Evolutionary conservation across 2,888 invertebrate species (phyloP).

Genomic region (Hanleya hanleyi): DNA sequence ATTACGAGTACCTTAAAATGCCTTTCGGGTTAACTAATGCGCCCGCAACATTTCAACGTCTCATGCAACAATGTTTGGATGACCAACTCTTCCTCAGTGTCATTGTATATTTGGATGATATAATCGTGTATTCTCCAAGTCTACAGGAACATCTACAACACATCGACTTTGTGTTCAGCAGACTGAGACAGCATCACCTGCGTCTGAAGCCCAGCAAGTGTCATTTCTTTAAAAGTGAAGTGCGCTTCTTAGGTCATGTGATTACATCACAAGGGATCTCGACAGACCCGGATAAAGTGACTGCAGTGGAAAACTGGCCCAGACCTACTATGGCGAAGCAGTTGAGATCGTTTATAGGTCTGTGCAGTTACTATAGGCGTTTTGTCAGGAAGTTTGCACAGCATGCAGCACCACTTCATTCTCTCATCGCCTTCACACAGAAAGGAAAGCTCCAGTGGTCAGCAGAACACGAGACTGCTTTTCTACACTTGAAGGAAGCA

Average conservation of each 20-base stretch:
- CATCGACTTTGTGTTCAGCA: constrained; percentile 23
- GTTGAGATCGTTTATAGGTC: constrained; percentile 30
- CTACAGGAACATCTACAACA: constrained; percentile 25
- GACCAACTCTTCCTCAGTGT: background rate
- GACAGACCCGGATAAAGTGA: constrained; percentile 21
- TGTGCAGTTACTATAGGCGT: constrained; percentile 32
- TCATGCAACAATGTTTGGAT: background rate
- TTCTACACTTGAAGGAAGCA: constrained; percentile 25
- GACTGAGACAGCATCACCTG: constrained; percentile 22
- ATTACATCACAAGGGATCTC: constrained; percentile 25
- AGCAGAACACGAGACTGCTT: constrained; percentile 26
- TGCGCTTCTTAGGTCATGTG: constrained; percentile 35
- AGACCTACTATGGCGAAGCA: constrained; percentile 20
- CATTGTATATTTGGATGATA: background rate
- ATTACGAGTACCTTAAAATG: background rate
- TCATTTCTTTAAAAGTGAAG: constrained; percentile 28
- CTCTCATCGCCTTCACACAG: constrained; percentile 9
- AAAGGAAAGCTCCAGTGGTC: constrained; percentile 22
- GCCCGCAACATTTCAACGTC: background rate
- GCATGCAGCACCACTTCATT: constrained; percentile 20
- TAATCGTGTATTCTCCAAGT: background rate
- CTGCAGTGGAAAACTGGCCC: constrained; percentile 23
- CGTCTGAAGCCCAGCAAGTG: constrained; percentile 32
- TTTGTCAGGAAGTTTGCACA: constrained; percentile 29
- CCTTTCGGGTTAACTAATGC: constrained; percentile 4